Base-by-base conservation (phyloP, 2,888 invertebrate species). In the Aleiodes leptofemur region DNA sequence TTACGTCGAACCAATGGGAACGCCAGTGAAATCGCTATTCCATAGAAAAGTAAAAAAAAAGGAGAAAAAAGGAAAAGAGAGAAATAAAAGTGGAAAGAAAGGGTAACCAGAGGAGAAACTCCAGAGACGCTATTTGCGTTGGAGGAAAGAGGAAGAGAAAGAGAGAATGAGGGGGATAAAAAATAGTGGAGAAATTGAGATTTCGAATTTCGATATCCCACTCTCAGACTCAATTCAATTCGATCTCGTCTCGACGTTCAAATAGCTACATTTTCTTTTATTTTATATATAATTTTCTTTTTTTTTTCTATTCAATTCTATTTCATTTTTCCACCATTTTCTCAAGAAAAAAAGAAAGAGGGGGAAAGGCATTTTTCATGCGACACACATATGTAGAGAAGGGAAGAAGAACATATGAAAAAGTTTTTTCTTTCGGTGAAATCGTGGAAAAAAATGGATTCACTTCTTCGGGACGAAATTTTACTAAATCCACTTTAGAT, bases 171-270 rank as follows among this genome's bases (percentile, higher is more conserved):
- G 43, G 43, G 43, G 43, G 23, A 23, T 9, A 43, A 43, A 29
- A 29, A 50, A 43, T 34, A 34, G 29, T 31, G 72, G 66, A 51
- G 43, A 13, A 69, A 55, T 69, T 55, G 71, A 71, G 72, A 72
- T 72, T 72, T 48, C 48, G 55, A 72, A 72, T 72, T 66, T 55
- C 72, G 72, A 72, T 72, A 64, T 53, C 13, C 53, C 64, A 43
- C 43, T 38, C 61, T 43, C 61, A 34, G 55, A 66, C 64, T n/a
- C 64, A 48, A 71, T 53, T 66, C 66, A 72, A 72, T 72, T 72
- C 72, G 48, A 72, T 72, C 56, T 43, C 72, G 43, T 72, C 55
- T 53, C 72, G 38, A 64, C 66, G 55, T 8, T 38, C 43, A 64
- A 61, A 72, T 72, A 61, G 59, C 50, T 31, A 71, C 57, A 50